Evolutionary conservation across 2,113 vertebrate species (phyloP).

Genomic region (Perca schrenkii): DNA sequence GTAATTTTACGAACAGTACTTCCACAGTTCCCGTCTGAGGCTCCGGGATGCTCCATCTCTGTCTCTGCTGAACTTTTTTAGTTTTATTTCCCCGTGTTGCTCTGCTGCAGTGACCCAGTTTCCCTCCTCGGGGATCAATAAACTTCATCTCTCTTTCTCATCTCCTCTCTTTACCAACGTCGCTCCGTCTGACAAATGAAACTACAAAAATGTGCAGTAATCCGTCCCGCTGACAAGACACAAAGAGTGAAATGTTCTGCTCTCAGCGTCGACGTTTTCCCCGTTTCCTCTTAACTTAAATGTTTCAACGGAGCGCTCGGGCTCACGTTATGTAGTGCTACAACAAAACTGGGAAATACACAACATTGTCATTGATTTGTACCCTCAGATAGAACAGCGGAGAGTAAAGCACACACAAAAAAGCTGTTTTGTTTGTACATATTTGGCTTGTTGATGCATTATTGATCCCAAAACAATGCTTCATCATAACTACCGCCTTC

Average conservation of each 20-base stretch:
- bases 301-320: not conserved
- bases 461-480: not conserved
- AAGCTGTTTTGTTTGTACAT: too few relatives aligned
- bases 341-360: not conserved
- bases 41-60: not conserved
- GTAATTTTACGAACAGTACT: too few relatives aligned
- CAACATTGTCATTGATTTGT: not conserved
- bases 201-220: slow-evolving; percentile 13
- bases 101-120: slow-evolving; percentile 63
- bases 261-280: too few relatives aligned
- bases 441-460: too few relatives aligned
- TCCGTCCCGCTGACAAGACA: slow-evolving; percentile 12
- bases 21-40: not conserved
- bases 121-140: slow-evolving; percentile 63
- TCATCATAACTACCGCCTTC: not conserved
- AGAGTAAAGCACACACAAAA: too few relatives aligned
- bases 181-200: not conserved
- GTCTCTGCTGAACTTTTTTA: not conserved
- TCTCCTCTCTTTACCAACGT: slow-evolving; percentile 29
- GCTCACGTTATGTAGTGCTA: not conserved
- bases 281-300: too few relatives aligned
- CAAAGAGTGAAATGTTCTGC: not conserved
- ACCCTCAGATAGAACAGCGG: not conserved
- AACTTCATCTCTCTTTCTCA: slow-evolving; percentile 48
- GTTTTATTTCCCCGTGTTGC: slow-evolving; percentile 18